Evolutionary conservation across 2,797 vertebrate genomes (phyloP).

Genomic region (Eulemur rubriventer): DNA sequence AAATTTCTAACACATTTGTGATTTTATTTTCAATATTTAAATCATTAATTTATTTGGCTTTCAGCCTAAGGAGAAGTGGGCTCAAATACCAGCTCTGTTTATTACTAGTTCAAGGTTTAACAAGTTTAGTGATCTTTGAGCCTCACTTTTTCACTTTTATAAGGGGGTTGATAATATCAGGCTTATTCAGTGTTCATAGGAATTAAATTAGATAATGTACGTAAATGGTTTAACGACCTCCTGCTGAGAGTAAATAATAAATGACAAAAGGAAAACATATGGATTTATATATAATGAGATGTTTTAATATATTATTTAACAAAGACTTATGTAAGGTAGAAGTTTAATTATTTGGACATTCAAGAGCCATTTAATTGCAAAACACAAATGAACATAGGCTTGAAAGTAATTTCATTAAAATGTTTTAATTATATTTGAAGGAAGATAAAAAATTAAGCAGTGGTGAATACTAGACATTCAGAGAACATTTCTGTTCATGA

Average conservation of each 20-base stretch:
- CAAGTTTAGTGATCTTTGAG: background rate
- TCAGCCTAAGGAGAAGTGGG: background rate
- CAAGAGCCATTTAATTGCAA: background rate
- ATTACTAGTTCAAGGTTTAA: background rate
- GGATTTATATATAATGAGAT: background rate
- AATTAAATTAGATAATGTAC: background rate
- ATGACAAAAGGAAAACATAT: background rate
- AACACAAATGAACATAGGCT: background rate
- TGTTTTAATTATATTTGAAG: background rate
- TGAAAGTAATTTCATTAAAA: background rate
- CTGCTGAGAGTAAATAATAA: background rate
- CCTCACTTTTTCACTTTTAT: background rate
- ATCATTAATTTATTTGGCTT: background rate
- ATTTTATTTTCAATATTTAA: conserved; percentile 27
- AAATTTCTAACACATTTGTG: background rate
- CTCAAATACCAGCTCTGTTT: background rate
- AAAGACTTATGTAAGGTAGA: background rate
- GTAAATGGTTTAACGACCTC: background rate
- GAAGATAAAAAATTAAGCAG: background rate
- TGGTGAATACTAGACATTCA: background rate
- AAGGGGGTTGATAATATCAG: background rate
- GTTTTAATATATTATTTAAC: background rate
- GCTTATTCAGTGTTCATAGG: background rate
- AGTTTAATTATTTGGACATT: background rate
- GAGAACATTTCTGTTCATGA: background rate